Conservation (phyloP, 2,797 vertebrate genomes). For the Loriculus beryllinus region DNA sequence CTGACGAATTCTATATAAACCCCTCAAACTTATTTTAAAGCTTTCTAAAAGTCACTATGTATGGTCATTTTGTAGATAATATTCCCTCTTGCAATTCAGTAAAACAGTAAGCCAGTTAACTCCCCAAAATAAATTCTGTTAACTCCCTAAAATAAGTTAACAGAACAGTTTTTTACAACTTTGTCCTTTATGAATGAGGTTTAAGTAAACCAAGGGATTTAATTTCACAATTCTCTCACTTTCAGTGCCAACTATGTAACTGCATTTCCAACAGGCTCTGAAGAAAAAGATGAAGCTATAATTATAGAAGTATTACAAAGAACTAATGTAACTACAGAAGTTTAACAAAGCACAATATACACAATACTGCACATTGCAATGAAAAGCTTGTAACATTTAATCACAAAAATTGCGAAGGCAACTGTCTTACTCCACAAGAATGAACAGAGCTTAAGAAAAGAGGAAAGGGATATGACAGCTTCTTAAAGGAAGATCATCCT, state of each 20-base stretch:
- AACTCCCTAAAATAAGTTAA: not conserved
- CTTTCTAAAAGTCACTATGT: not conserved
- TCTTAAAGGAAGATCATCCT: not conserved
- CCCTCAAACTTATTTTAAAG: not conserved
- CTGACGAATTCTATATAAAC: not conserved
- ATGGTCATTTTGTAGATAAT: fast-evolving
- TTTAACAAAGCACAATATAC: not conserved
- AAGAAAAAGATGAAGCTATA: not conserved
- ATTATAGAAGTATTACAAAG: not conserved
- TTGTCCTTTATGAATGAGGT: not conserved
- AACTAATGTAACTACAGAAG: not conserved
- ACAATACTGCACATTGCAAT: not conserved
- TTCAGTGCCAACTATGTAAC: not conserved
- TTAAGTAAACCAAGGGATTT: not conserved
- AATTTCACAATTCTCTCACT: not conserved
- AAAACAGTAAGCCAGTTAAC: not conserved
- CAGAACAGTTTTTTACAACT: not conserved
- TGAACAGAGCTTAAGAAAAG: not conserved
- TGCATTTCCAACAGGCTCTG: not conserved
- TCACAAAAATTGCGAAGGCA: not conserved
- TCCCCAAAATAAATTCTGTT: not conserved
- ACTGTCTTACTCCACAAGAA: not conserved
- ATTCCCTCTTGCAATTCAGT: not conserved
- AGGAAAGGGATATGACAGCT: not conserved
- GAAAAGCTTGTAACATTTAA: not conserved